Evolutionary conservation across 2,113 vertebrate genomes (phyloP).

Genomic region (Mesembrinibis cayennensis): DNA sequence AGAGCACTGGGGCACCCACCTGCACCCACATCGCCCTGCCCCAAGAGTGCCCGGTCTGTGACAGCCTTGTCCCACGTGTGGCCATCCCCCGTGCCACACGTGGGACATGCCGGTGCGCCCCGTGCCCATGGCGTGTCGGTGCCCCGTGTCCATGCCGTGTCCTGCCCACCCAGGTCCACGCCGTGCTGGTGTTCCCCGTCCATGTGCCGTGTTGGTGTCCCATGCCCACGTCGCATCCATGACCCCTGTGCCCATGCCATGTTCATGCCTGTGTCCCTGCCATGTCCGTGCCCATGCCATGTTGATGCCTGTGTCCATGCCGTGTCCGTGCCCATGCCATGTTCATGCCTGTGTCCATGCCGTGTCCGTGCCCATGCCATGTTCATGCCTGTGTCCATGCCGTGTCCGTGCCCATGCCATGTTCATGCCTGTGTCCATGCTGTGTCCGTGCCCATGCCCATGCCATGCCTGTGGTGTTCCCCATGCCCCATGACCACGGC

Average conservation of each 20-base stretch:
- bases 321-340: background rate
- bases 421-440: too few relatives aligned
- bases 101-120: accelerated
- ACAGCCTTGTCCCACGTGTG: background rate
- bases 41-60: background rate
- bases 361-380: background rate
- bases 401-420: too few relatives aligned
- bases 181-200: background rate
- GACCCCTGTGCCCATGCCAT: too few relatives aligned
- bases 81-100: background rate
- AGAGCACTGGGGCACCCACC: background rate
- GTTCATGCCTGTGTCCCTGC: background rate
- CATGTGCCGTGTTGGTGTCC: background rate
- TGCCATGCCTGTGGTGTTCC: too few relatives aligned
- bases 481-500: background rate
- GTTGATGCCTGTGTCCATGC: too few relatives aligned
- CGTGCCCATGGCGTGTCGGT: accelerated
- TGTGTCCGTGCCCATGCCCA: too few relatives aligned
- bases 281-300: background rate
- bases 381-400: background rate
- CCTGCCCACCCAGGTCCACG: background rate
- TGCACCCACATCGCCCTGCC: background rate
- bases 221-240: accelerated
- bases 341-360: too few relatives aligned
- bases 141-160: accelerated